Evolutionary conservation across 2,797 vertebrate genomes (phyloP).

Genomic region (Tiaroga cobitis): DNA sequence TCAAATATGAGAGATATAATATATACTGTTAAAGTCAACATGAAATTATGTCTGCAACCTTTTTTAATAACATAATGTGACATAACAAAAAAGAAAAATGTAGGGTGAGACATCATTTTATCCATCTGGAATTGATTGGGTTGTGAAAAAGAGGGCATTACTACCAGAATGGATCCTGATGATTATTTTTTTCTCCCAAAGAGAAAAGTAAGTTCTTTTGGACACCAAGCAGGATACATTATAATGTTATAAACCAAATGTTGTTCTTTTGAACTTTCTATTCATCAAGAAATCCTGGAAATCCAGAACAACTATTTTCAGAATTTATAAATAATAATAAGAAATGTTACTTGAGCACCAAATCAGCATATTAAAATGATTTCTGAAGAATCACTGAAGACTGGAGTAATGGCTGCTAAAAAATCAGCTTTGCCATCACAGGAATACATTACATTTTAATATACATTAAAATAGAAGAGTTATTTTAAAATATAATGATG

Average conservation of each 20-base stretch:
- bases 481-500: neutral
- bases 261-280: neutral
- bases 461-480: neutral
- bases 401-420: neutral
- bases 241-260: neutral
- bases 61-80: neutral
- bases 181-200: neutral
- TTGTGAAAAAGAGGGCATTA: neutral
- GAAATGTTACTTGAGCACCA: neutral
- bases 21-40: neutral
- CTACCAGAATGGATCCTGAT: neutral
- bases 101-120: neutral
- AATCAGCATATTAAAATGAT: neutral
- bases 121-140: neutral
- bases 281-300: neutral
- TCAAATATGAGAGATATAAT: neutral
- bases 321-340: neutral
- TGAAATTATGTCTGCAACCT: neutral
- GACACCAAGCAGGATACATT: neutral
- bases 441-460: too few relatives aligned
- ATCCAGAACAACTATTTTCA: neutral
- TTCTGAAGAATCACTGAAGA: neutral
- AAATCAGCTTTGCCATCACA: too few relatives aligned
- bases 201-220: neutral
- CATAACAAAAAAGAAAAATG: neutral